A percentile compares a stretch with the other conserved stretches of the same genome.
Conservation (phyloP, 2,113 vertebrate species). For the Furnarius figulus region DNA sequence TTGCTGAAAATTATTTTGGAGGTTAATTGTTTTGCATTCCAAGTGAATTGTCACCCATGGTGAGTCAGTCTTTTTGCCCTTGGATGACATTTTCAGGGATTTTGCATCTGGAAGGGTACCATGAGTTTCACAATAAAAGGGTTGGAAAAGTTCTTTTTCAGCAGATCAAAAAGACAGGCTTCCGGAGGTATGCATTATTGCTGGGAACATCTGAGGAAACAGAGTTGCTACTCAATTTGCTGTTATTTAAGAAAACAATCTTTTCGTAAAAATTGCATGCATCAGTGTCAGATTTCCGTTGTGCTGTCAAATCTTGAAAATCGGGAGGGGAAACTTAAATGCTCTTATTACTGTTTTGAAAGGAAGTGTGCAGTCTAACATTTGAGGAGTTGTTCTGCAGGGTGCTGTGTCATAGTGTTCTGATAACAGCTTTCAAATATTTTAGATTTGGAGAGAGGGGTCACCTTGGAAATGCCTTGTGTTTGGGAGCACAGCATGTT, state of each 20-base stretch:
- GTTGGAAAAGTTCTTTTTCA: neutral
- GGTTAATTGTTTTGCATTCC: neutral
- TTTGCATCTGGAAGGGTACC: neutral
- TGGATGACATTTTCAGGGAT: neutral
- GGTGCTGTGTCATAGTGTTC: neutral
- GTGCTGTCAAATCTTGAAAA: neutral
- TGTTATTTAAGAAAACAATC: neutral
- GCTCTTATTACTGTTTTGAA: neutral
- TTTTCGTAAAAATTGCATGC: neutral
- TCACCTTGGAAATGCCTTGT: neutral
- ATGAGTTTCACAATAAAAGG: neutral
- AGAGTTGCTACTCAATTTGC: neutral
- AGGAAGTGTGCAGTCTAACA: neutral
- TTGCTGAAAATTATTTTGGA: neutral
- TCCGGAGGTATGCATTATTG: neutral
- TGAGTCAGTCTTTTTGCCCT: neutral
- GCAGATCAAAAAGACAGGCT: neutral
- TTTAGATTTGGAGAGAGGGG: neutral
- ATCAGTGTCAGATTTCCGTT: neutral
- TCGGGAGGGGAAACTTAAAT: neutral
- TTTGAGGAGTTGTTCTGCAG: neutral
- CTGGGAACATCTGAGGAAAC: neutral
- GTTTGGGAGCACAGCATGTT: neutral
- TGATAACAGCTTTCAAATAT: neutral
- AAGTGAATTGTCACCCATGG: neutral